Percentiles rank a stretch among this genome's conserved stretches.
These are phyloP conservation scores for Lasioglossum baleicum DNA, from an alignment of 1,140 invertebrate species.

Conservation along the genomic window DNA sequence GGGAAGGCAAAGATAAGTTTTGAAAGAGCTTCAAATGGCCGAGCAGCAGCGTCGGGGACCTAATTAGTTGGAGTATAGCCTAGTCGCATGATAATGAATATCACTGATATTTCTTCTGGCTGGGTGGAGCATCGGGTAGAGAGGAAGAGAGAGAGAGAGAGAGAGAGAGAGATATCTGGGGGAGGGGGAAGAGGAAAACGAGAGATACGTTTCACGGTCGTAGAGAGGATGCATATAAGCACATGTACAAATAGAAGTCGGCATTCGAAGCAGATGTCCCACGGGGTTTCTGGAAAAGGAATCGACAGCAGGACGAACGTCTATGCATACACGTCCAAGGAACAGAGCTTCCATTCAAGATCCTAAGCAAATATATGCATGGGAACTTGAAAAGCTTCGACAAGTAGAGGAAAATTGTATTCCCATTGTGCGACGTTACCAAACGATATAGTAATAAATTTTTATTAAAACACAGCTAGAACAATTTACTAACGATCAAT, in stretches of 20 bases:
- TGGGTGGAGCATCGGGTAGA: neutral
- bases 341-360: conserved; percentile 31
- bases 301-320: conserved; percentile 42
- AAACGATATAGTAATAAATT: neutral
- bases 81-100: neutral
- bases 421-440: neutral
- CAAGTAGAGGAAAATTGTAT: neutral
- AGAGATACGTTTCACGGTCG: neutral
- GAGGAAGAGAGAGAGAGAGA: no score
- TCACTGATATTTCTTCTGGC: neutral
- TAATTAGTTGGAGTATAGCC: neutral
- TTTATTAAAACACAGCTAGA: no score
- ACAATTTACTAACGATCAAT: no score
- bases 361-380: conserved; percentile 37
- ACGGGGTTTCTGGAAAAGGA: conserved; percentile 60
- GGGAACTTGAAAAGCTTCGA: neutral
- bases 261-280: conserved; percentile 59
- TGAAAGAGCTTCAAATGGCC: neutral
- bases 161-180: no score
- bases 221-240: conserved; percentile 4
- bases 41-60: neutral
- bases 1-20: neutral
- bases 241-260: conserved; percentile 30
- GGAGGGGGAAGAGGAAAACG: no score
- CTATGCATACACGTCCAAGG: conserved; percentile 11